phyloP scores from a whole-genome alignment of 92 coral and sea anemone species.

The Phymanthus crucifer region DNA sequence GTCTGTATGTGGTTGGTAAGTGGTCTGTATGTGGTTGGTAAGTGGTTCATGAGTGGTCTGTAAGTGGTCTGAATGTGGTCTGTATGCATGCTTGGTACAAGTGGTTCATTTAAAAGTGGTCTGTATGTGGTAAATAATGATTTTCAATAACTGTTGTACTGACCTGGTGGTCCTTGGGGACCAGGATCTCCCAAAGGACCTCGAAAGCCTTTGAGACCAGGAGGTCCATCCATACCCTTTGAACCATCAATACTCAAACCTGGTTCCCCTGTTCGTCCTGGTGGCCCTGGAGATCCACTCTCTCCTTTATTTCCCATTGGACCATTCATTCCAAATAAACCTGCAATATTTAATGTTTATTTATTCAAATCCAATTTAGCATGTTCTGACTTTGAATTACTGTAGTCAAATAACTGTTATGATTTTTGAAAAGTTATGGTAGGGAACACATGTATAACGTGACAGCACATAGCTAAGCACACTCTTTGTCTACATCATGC shows the following conservation, averaged over 20 bases:
- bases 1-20: too few relatives aligned
- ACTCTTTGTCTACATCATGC: too few relatives aligned
- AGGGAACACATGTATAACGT: too few relatives aligned
- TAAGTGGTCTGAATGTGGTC: too few relatives aligned
- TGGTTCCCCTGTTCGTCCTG: conserved; percentile 54
- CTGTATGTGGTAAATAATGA: neutral
- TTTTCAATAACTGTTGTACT: neutral
- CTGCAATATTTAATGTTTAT: conserved; percentile 9
- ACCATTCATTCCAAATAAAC: conserved; percentile 81
- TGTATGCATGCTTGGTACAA: too few relatives aligned
- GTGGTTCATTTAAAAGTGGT: too few relatives aligned
- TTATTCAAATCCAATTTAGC: neutral
- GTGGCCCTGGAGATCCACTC: conserved; percentile 42
- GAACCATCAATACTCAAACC: conserved; percentile 42
- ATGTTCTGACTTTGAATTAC: too few relatives aligned
- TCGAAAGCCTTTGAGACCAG: conserved; percentile 25
- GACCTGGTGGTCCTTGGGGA: conserved; percentile 40
- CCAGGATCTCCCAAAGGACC: conserved; percentile 42
- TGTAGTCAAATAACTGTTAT: too few relatives aligned
- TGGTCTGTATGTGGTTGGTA: too few relatives aligned
- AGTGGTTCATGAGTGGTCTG: too few relatives aligned
- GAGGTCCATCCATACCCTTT: conserved; percentile 75
- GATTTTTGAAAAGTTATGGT: too few relatives aligned
- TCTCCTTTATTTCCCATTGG: conserved; percentile 65
- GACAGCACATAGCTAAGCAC: too few relatives aligned